A percentile compares a stretch with the other conserved stretches of the same genome.
Conservation (phyloP, 2,888 invertebrate genomes). For the Carpatolechia fugitivella region DNA sequence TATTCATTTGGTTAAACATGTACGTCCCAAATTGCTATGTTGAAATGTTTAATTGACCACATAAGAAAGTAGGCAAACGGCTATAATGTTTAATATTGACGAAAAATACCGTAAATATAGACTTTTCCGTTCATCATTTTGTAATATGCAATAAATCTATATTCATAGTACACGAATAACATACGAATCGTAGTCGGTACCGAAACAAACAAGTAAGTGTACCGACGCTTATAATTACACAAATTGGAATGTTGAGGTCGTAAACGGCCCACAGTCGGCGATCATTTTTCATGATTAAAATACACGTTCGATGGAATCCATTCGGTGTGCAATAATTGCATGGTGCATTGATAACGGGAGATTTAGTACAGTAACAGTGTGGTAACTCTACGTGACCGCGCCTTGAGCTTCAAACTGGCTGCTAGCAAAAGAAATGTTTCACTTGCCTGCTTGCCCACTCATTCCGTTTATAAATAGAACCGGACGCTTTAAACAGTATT, state of each 20-base stretch:
- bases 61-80: not conserved
- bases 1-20: not conserved
- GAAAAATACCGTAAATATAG: not conserved
- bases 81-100: not conserved
- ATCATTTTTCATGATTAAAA: slow-evolving; percentile 26
- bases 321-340: slow-evolving; percentile 23
- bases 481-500: no score
- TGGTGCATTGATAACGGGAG: slow-evolving; percentile 26
- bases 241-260: slow-evolving; percentile 20
- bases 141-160: slow-evolving; percentile 48
- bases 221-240: slow-evolving; percentile 20
- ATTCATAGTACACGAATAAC: slow-evolving; percentile 22
- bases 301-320: slow-evolving; percentile 20
- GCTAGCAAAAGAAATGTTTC: not conserved
- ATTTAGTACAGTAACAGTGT: slow-evolving; percentile 22
- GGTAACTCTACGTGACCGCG: slow-evolving; percentile 16
- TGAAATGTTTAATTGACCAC: not conserved
- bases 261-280: slow-evolving; percentile 17
- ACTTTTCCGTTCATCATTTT: slow-evolving; percentile 35
- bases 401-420: not conserved
- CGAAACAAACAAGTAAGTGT: slow-evolving; percentile 17
- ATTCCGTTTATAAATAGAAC: not conserved
- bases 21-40: not conserved
- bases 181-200: not conserved
- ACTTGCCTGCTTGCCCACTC: not conserved